Evolutionary conservation across 1,140 invertebrate species (phyloP).

Genomic region (Diorhabda sublineata): DNA sequence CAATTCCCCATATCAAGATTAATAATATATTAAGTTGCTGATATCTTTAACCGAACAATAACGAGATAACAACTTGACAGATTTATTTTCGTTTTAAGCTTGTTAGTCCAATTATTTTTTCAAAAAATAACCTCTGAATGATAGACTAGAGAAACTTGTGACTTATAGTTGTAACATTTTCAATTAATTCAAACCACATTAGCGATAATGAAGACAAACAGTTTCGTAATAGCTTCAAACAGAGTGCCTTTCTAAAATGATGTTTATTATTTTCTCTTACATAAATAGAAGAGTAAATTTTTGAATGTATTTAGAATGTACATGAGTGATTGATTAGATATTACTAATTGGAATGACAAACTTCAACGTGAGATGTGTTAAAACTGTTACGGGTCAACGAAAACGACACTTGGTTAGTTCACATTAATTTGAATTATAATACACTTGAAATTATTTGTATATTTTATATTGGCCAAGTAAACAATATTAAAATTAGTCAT

Average conservation of each 20-base stretch:
- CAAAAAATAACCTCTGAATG: neutral
- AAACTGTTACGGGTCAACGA: neutral
- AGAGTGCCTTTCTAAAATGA: neutral
- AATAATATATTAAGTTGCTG: too few species aligned
- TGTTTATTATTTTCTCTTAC: neutral
- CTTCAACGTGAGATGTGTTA: neutral
- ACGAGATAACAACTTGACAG: neutral
- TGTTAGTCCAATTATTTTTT: conserved; percentile 3
- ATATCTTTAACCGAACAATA: too few species aligned
- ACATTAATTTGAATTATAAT: too few species aligned
- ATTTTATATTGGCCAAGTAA: too few species aligned
- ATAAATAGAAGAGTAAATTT: neutral
- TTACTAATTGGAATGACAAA: conserved; percentile 1
- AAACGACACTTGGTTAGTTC: too few species aligned
- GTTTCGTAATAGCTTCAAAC: neutral
- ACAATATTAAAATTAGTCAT: too few species aligned
- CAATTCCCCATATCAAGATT: too few species aligned
- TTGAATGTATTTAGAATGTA: neutral
- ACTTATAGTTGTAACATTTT: neutral
- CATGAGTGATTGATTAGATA: neutral
- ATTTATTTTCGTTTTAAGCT: neutral
- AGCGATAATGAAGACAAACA: neutral
- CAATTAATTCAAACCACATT: neutral
- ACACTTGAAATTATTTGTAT: too few species aligned
- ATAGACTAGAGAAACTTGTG: neutral